Percentiles rank a stretch among this genome's conserved stretches.
phyloP scores from a whole-genome alignment of 2,113 vertebrate genomes.

The Scomber japonicus region DNA sequence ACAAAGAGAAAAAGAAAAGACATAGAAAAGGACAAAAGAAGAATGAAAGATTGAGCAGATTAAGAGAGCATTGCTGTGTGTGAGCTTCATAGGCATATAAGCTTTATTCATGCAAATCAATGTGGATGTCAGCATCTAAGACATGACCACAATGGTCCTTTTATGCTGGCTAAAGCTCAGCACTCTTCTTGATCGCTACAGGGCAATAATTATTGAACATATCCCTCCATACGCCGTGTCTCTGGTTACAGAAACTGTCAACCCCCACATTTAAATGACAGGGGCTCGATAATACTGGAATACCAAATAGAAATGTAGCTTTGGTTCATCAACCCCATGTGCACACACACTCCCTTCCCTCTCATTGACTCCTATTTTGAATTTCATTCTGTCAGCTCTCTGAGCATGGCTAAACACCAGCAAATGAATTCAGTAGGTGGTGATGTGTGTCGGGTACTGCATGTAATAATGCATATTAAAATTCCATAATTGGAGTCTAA shows the following conservation, averaged over 20 bases:
- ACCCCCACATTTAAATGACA: slow-evolving; percentile 44
- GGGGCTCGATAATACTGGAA: slow-evolving; percentile 40
- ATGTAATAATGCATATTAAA: slow-evolving; percentile 79
- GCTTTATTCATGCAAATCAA: slow-evolving; percentile 71
- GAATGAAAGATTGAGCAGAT: slow-evolving; percentile 48
- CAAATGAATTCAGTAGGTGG: slow-evolving; percentile 75
- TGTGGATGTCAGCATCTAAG: slow-evolving; percentile 59
- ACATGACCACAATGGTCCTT: slow-evolving; percentile 64
- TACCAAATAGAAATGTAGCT: slow-evolving; percentile 49
- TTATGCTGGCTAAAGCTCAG: slow-evolving; percentile 52
- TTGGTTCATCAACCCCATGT: slow-evolving; percentile 24
- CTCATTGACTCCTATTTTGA: slow-evolving; percentile 52
- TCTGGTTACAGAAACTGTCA: slow-evolving; percentile 57
- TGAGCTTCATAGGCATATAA: slow-evolving; percentile 60
- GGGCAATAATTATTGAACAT: slow-evolving; percentile 70
- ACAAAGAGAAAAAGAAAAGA: background rate
- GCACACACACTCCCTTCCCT: slow-evolving; percentile 28
- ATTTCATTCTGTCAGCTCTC: slow-evolving; percentile 60
- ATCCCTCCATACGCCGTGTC: slow-evolving; percentile 53
- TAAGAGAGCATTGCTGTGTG: slow-evolving; percentile 45
- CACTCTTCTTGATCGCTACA: slow-evolving; percentile 53
- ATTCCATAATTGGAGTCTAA: slow-evolving; percentile 77
- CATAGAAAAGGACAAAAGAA: slow-evolving; percentile 19
- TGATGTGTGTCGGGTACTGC: slow-evolving; percentile 72
- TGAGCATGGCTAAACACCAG: slow-evolving; percentile 68